Percentiles rank a stretch among this genome's conserved stretches.
phyloP scores from a whole-genome alignment of 2,888 invertebrate genomes.

The Leucophora obtusa region DNA sequence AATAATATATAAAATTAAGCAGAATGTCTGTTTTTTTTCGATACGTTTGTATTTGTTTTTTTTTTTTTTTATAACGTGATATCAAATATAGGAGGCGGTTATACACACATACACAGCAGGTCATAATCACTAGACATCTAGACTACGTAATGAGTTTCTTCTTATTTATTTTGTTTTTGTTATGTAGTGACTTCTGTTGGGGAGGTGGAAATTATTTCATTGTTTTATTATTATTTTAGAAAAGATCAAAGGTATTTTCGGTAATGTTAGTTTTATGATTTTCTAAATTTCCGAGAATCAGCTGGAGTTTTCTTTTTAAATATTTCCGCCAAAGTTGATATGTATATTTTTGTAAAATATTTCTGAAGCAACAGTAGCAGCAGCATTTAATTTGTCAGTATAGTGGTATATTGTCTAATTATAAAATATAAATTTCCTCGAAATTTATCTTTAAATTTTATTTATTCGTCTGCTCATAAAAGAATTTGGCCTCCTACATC shows the following conservation, averaged over 20 bases:
- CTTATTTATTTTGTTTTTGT: slow-evolving; percentile 38
- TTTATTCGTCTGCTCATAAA: slow-evolving; percentile 9
- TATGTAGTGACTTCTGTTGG: slow-evolving; percentile 31
- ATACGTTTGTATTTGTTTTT: slow-evolving; percentile 28
- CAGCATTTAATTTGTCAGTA: not conserved
- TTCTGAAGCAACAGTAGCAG: not conserved
- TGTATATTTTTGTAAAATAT: slow-evolving; percentile 17
- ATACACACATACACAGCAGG: slow-evolving; percentile 53
- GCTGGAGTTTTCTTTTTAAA: slow-evolving; percentile 51
- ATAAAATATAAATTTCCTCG: slow-evolving; percentile 22
- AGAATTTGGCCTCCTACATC: slow-evolving; percentile 40
- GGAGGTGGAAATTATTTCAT: slow-evolving; percentile 12
- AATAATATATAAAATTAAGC: slow-evolving; percentile 34
- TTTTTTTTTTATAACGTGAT: too few relatives aligned
- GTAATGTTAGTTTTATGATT: slow-evolving; percentile 48
- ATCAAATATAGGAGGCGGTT: not conserved
- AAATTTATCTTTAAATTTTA: slow-evolving; percentile 21
- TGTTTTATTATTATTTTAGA: slow-evolving; percentile 19
- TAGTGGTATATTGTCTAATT: not conserved
- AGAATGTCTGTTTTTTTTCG: slow-evolving; percentile 44
- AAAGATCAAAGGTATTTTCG: slow-evolving; percentile 51
- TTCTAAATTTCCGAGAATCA: slow-evolving; percentile 45
- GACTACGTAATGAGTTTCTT: slow-evolving; percentile 57
- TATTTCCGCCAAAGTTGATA: slow-evolving; percentile 41
- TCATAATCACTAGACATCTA: slow-evolving; percentile 54